These are phyloP conservation scores for Phalloptychus januarius DNA, from an alignment of 2,797 vertebrate genomes.

Conservation along the genomic window DNA sequence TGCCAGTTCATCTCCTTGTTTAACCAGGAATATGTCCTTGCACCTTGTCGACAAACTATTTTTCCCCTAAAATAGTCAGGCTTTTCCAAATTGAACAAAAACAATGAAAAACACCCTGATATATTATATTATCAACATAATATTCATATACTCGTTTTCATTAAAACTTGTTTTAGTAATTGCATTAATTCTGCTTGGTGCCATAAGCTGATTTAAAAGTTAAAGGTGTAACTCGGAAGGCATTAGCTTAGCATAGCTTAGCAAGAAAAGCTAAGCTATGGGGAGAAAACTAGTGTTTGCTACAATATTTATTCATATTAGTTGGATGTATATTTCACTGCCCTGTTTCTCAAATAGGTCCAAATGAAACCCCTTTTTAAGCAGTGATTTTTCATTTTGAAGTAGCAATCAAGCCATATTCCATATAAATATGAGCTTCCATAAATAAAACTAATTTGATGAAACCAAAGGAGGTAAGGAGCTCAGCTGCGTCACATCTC, in stretches of 20 bases:
- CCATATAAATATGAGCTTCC: neutral
- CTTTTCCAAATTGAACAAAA: neutral
- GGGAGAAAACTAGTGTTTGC: neutral
- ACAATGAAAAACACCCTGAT: neutral
- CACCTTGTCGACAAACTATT: slow-evolving; percentile 4
- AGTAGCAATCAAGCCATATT: neutral
- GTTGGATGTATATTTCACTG: neutral
- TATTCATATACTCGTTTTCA: neutral
- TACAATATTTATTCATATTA: neutral
- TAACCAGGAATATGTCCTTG: slow-evolving; percentile 11
- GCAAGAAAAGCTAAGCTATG: too few species aligned
- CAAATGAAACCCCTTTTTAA: neutral
- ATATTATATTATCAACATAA: neutral
- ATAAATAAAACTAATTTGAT: neutral
- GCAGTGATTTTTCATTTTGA: neutral
- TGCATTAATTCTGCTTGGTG: neutral
- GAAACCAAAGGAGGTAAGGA: neutral
- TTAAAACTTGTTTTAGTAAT: neutral
- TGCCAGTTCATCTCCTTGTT: slow-evolving; percentile 4
- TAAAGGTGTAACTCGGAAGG: neutral
- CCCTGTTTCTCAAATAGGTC: neutral
- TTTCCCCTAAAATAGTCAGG: slow-evolving; percentile 11
- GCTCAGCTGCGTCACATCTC: neutral
- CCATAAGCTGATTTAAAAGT: neutral
- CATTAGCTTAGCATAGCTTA: neutral